A percentile compares a stretch with the other conserved stretches of the same genome.
Evolutionary conservation across 2,113 vertebrate genomes (phyloP).

Genomic region (Lichenostomus cassidix): DNA sequence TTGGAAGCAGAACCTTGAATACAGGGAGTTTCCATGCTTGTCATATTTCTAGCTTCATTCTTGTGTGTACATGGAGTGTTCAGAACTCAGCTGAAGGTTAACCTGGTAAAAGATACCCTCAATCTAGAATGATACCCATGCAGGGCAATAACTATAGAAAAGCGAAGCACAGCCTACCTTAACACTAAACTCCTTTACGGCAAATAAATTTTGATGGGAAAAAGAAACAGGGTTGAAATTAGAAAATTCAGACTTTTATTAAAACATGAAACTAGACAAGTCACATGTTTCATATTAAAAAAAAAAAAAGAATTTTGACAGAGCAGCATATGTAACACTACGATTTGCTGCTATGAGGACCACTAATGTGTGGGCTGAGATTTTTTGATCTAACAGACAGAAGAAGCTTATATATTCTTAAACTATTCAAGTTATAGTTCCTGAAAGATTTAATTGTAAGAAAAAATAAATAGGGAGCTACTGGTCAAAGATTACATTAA

Average conservation of each 20-base stretch:
- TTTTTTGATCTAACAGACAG: neutral
- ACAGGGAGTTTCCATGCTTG: neutral
- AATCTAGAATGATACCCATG: neutral
- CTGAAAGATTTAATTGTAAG: neutral
- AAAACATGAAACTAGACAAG: neutral
- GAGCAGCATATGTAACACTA: neutral
- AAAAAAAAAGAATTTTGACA: neutral
- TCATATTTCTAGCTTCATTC: neutral
- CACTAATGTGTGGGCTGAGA: neutral
- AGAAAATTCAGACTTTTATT: neutral
- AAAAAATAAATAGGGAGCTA: neutral
- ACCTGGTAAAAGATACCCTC: neutral
- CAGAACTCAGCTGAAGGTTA: neutral
- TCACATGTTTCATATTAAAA: neutral
- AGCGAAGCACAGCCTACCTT: neutral
- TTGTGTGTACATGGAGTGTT: neutral
- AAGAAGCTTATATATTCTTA: neutral
- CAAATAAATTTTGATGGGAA: neutral
- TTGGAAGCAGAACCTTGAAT: neutral
- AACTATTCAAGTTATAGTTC: neutral
- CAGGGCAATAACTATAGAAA: neutral
- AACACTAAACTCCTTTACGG: neutral
- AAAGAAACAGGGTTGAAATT: neutral
- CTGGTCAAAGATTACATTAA: neutral
- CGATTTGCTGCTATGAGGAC: neutral